Evolutionary conservation across 2,888 invertebrate genomes (phyloP), one percentile per base, ranked within the genome.

Genomic region (Drosophila robusta): DNA sequence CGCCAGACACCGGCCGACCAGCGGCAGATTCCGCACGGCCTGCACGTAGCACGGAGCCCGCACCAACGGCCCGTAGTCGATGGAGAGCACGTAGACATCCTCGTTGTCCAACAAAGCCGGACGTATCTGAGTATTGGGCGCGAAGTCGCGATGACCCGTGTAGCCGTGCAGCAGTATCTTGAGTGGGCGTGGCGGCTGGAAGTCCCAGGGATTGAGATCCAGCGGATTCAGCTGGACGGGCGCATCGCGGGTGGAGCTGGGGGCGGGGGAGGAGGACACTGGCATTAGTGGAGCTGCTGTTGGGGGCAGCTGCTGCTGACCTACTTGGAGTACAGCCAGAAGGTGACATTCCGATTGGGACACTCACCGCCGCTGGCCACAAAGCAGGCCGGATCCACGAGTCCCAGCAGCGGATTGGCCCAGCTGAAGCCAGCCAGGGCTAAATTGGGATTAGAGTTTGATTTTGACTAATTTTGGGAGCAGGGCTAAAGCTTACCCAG

Each of bases 101-200:
- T 93, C 93, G 60, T 93, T 91, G 65, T 93, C 75, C 79, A 95
- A 90, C 76, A 94, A 93, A 0, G 93, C 95, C 93, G 95, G 94
- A 68, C 95, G 92, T 66, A 95, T 93, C 89, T 94, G 93, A 4
- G 92, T 91, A 78, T 94, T 95, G 0, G 95, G 95, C 0, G 94
- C 92, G 77, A 91, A 95, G 78, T 95, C 93, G 58, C 91, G 94
- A 79, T 94, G 64, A 0, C 95, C 95, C 0, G 95, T 95, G 75
- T 95, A 95, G 0, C 95, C 95, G 69, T 95, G 95, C 45, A 95
- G 93, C 1, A 95, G 75, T 12, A 95, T 92, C 74, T 94, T 94
- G 0, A 95, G 84, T 0, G 94, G 93, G 0, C 92, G 93, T 18
- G 91, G 87, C 8, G 86, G 87, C 44, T 78, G 76, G 55, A 91